Base-by-base conservation (phyloP, 2,888 invertebrate species). In the Agapetus fuscipes region DNA sequence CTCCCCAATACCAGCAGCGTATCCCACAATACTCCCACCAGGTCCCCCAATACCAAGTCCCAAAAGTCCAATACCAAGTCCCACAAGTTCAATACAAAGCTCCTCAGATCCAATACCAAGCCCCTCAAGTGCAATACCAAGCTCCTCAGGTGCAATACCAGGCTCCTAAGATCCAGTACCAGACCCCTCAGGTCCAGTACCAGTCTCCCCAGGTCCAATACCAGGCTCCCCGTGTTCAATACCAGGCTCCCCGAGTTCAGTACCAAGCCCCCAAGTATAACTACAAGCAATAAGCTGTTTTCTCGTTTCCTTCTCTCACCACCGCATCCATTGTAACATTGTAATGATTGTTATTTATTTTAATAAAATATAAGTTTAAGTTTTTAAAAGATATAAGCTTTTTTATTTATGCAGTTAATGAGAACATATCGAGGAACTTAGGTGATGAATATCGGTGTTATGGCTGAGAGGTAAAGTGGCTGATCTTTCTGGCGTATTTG, bases 191-290 rank as follows among this genome's bases (percentile, higher is more conserved):
- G 29, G 16, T 14, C 34, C 39, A 29, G 12, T n/a, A n/a, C n/a
- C n/a, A n/a, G n/a, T n/a, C n/a, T n/a, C n/a, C n/a, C n/a, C 34
- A 25, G 24, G 29, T 33, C 34, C 39, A 12, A 28, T 16, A 28
- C 15, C 15, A 30, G 14, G 31, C 31, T 14, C 31, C 31, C 10
- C 12, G 12, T 14, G 37, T 30, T 4, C 30, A 37, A 20, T 20
- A 20, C 16, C 30, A 37, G 13, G 37, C 37, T 37, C 31, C 31
- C 10, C 12, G 12, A 6, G 37, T 30, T 4, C 30, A 37, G 9
- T 20, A 20, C 16, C 30, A 37, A 11, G 37, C 37, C 30, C 36
- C 28, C n/a, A 11, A 28, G n/a, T 28, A 13, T n/a, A 7, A 4
- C 28, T 12, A 11, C 28, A 28, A 30, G 10, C 30, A 37, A 25